These are phyloP conservation scores for Ectemnius cavifrons DNA, from an alignment of 2,888 invertebrate species.

Conservation along the genomic window DNA sequence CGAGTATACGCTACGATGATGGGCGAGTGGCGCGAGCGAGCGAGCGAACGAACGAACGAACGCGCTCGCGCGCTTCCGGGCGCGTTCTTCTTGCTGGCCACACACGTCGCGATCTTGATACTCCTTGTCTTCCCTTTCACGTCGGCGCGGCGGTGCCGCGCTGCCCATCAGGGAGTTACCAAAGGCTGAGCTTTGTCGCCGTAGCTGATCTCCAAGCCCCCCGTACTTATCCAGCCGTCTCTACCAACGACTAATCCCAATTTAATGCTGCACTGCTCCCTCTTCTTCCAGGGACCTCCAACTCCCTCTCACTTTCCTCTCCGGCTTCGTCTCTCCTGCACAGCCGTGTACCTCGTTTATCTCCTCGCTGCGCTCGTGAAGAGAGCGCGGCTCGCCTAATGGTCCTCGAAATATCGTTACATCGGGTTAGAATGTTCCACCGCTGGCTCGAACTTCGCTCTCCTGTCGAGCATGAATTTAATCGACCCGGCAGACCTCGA, in stretches of 20 bases:
- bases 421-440: slow-evolving; percentile 50
- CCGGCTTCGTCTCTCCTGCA: slow-evolving; percentile 10
- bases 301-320: slow-evolving; percentile 12
- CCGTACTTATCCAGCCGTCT: slow-evolving; percentile 48
- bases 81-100: slow-evolving; percentile 64
- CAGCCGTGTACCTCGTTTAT: slow-evolving; percentile 51
- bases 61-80: slow-evolving; percentile 41
- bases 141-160: slow-evolving; percentile 46
- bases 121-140: slow-evolving; percentile 54
- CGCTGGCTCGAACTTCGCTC: slow-evolving; percentile 11
- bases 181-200: slow-evolving; percentile 56
- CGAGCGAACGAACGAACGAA: no score
- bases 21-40: slow-evolving; percentile 32
- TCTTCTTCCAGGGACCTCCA: background rate
- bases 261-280: slow-evolving; percentile 53
- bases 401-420: slow-evolving; percentile 57
- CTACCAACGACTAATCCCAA: slow-evolving; percentile 58
- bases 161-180: slow-evolving; percentile 51
- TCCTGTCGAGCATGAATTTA: slow-evolving; percentile 29
- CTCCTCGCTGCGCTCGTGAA: slow-evolving; percentile 42
- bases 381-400: slow-evolving; percentile 45
- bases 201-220: slow-evolving; percentile 53
- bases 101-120: slow-evolving; percentile 69
- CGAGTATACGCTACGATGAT: slow-evolving; percentile 24
- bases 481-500: slow-evolving; percentile 16